Evolutionary conservation across 2,888 invertebrate species (phyloP).

Genomic region (Nemurella pictetii): DNA sequence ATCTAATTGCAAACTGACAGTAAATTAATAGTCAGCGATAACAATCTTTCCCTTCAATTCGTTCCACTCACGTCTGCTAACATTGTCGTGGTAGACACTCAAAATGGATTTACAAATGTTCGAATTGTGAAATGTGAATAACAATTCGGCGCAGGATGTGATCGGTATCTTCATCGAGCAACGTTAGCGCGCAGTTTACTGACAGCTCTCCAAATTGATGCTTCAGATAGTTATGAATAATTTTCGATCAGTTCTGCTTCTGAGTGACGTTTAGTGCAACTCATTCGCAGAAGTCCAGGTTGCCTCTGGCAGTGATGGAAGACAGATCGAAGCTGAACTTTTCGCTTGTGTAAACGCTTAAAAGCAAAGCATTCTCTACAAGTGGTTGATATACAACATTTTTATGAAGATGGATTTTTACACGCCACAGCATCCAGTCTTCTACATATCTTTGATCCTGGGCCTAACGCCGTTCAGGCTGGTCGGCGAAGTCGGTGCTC

Average conservation of each 20-base stretch:
- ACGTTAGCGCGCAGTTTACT: neutral
- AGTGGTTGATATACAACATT: neutral
- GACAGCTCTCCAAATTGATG: neutral
- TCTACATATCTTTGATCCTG: conserved; percentile 44
- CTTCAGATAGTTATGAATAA: neutral
- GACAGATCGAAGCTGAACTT: neutral
- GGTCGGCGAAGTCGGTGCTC: conserved; percentile 33
- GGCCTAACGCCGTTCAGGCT: conserved; percentile 44
- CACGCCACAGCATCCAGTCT: conserved; percentile 43
- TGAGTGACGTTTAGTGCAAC: neutral
- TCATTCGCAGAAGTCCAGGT: neutral
- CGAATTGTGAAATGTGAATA: neutral
- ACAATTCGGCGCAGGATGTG: neutral
- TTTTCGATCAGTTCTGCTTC: neutral
- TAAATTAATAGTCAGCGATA: neutral
- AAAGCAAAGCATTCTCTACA: neutral
- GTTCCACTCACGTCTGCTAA: neutral
- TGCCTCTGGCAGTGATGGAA: neutral
- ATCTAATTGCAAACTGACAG: neutral
- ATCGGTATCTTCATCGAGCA: neutral
- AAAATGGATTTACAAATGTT: neutral
- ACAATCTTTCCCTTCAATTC: neutral
- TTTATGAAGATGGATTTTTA: conserved; percentile 41
- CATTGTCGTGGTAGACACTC: neutral
- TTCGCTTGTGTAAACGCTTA: neutral